Base-by-base conservation (phyloP, 2,888 invertebrate genomes). In the Coelopa pilipes region DNA sequence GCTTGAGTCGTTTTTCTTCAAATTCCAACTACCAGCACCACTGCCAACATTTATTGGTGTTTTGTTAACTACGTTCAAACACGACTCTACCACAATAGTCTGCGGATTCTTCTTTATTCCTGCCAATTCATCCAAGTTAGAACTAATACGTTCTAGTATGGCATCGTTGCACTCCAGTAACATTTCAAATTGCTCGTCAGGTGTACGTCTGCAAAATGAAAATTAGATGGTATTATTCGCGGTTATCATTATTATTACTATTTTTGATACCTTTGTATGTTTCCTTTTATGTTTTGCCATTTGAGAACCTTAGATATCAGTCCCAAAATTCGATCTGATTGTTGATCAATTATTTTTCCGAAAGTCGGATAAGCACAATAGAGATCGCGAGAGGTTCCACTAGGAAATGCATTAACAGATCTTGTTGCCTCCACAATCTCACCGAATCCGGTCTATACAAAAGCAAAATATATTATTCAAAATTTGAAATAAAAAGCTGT, bases 101-200 rank as follows among this genome's bases (percentile, higher is more conserved):
- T 89, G 89, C 0, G 89, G 87, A 78, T 89, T 89, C 77, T 89
- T 90, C 73, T 88, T 88, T 34, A 92, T 87, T 0, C 93, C 93
- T 78, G 89, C 89, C 72, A 92, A 87, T 73, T 90, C 91, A 84
- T 95, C 95, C 79, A 95, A 89, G 82, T 90, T 89, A 79, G 92
- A 91, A 82, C 94, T 93, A 68, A 95, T 92, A 82, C 92, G 90
- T 83, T 97, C 97, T 67, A 97, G 88, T 75, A 96, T 90, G 65
- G 90, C 89, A 87, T 97, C 97, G 88, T 96, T 97, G 15, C 92
- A 92, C 81, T 96, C 96, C 45, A 93, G 89, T 13, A 97, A 83
- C 80, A 94, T 89, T 76, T 97, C 96, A 80, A 92, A 91, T 83
- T 92, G 91, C 78, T 93, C 92, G 68, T 93, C 92, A 1, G 89